A percentile compares a stretch with the other conserved stretches of the same genome.
Conservation (phyloP, 2,797 vertebrate genomes). For the Bradypodion pumilum region DNA sequence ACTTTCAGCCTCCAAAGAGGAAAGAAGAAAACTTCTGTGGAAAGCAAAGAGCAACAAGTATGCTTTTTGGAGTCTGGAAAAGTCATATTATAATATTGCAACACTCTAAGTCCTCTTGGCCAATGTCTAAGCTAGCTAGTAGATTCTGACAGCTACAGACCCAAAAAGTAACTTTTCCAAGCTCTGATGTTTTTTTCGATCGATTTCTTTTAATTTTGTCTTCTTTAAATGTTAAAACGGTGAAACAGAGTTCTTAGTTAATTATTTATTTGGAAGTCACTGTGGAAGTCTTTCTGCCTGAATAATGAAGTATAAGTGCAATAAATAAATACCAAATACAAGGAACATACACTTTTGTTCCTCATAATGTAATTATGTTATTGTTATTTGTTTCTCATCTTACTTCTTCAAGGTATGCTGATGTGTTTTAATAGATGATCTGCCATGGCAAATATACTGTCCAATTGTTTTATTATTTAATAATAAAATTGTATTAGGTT, state of each 20-base stretch:
- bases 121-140: too few species aligned
- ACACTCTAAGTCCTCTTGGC: too few species aligned
- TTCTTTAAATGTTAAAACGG: neutral
- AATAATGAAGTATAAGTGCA: neutral
- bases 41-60: neutral
- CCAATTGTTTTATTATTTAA: neutral
- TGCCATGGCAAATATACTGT: neutral
- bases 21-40: neutral
- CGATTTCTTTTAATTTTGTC: neutral
- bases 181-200: too few species aligned
- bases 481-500: neutral
- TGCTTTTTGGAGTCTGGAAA: neutral
- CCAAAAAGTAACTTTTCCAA: too few species aligned
- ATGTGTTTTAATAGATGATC: neutral
- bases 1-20: neutral
- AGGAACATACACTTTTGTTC: neutral
- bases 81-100: too few species aligned
- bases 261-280: neutral
- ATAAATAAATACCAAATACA: neutral
- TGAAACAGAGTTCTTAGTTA: neutral
- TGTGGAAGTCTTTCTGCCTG: neutral
- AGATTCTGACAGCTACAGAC: too few species aligned
- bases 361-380: neutral
- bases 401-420: neutral
- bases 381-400: neutral